phyloP scores from a whole-genome alignment of 2,113 vertebrate species.

The Clarias macrocephalus region DNA sequence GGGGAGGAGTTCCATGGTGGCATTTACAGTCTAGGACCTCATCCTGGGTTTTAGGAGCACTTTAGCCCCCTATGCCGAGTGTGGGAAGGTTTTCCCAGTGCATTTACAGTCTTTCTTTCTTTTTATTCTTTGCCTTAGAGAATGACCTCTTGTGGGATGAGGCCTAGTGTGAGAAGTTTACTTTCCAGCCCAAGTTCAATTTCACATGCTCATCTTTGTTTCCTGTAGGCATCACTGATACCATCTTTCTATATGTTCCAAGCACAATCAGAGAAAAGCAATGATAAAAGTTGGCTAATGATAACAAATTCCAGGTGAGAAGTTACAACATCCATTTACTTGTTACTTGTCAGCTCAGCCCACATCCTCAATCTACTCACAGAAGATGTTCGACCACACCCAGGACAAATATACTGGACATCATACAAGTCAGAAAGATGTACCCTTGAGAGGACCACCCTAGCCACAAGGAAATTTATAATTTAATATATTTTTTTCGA shows the following conservation, averaged over 20 bases:
- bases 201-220: not conserved
- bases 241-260: not conserved
- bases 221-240: too few species aligned
- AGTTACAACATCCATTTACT: not conserved
- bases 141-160: not conserved
- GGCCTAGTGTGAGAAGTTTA: not conserved
- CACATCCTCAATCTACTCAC: not conserved
- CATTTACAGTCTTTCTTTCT: not conserved
- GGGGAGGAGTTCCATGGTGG: too few species aligned
- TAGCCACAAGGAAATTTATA: not conserved
- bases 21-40: too few species aligned
- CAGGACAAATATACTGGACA: not conserved
- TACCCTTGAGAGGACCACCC: not conserved
- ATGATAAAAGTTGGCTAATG: not conserved
- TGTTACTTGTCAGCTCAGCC: not conserved
- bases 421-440: not conserved
- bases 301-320: not conserved
- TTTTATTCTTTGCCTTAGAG: not conserved
- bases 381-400: not conserved
- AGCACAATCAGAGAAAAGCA: not conserved
- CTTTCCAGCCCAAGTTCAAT: not conserved
- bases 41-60: too few species aligned
- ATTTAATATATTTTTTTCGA: not conserved
- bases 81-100: not conserved
- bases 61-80: not conserved